Base-by-base conservation (phyloP, 1,140 invertebrate species). In the Drosophila virilis region DNA sequence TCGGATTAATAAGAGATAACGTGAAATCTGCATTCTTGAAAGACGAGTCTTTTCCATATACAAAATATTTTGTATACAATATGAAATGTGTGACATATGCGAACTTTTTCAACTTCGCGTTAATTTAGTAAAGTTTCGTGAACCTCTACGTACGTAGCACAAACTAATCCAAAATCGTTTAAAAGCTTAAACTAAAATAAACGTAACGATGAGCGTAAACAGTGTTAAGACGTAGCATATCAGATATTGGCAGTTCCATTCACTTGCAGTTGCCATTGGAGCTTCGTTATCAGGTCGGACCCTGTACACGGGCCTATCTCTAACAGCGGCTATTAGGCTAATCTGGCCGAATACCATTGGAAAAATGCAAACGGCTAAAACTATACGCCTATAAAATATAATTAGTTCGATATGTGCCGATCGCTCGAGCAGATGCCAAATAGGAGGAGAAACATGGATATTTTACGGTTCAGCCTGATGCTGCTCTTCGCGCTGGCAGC, bases 271-370 rank as follows among this genome's bases (percentile, higher is more conserved):
- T 37, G 35, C 4, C 28, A 35, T 10, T 61, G 22, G 46, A 54
- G 48, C 45, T 60, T 15, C 40, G 43, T 75, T 86, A 86, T 85
- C 81, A 51, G 8, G 58, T 13, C 59, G 62, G 50, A 84, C 80
- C 66, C 71, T 75, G 75, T 70, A 57, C 73, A 45, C 42, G 17
- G 46, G 17, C 46, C 42, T 82, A 85, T 85, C 83, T 78, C 22
- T 40, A 88, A 65, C 64, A 72, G 48, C 66, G 42, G 38, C 62
- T 72, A 86, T 86, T 88, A 82, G 83, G 76, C 61, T 83, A 68
- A 88, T 83, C 71, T 54, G 17, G 13, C 17, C 22, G 52, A 54
- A 43, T 55, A 22, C 35, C 10, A 50, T 22, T 22, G 22, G 22
- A 22, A 22, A 22, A 22, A 22, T 22, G 22, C 22, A 22, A 22